Evolutionary conservation across 2,797 vertebrate genomes (phyloP).

Genomic region (Rallus crepitans): DNA sequence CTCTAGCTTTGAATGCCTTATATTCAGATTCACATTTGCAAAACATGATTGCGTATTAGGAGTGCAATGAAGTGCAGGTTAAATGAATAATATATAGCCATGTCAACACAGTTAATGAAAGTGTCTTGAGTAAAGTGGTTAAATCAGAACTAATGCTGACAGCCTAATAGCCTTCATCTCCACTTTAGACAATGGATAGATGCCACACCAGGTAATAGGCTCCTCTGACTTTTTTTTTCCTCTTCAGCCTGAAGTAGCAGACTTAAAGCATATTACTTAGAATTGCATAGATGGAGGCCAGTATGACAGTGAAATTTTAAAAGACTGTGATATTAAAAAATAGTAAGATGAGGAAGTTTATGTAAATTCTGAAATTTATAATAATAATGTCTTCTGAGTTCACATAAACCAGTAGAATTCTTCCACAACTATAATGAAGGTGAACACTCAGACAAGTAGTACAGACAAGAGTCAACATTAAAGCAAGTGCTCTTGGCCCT

Average conservation of each 20-base stretch:
- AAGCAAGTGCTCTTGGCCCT: background rate
- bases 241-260: background rate
- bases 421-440: background rate
- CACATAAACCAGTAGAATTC: background rate
- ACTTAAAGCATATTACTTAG: background rate
- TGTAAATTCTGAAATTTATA: background rate
- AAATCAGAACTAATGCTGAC: slow-evolving; percentile 58
- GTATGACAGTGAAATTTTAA: background rate
- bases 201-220: background rate
- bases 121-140: slow-evolving; percentile 46
- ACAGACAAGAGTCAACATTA: background rate
- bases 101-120: slow-evolving; percentile 70
- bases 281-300: background rate
- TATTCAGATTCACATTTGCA: slow-evolving; percentile 26
- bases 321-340: background rate
- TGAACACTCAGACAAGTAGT: background rate
- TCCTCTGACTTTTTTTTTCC: background rate
- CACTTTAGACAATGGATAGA: slow-evolving; percentile 29
- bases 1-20: background rate
- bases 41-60: slow-evolving; percentile 39
- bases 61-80: slow-evolving; percentile 58
- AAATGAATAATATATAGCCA: slow-evolving; percentile 67
- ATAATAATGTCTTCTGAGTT: background rate
- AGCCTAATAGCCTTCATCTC: slow-evolving; percentile 39
- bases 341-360: background rate